Conservation (phyloP, 2,888 invertebrate genomes). For the Yponomeuta cagnagella region DNA sequence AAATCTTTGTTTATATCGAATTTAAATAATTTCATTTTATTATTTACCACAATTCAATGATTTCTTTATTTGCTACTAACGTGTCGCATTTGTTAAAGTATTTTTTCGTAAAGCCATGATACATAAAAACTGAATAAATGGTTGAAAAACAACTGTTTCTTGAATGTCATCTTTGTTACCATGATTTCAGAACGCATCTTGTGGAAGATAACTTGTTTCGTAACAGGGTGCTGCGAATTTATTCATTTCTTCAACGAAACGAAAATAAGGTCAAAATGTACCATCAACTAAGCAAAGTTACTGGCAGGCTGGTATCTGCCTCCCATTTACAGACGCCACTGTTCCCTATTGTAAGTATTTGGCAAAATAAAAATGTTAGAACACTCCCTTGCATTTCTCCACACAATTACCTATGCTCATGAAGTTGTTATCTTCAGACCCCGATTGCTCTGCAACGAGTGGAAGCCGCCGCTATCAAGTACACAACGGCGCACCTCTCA, state of each 20-base stretch:
- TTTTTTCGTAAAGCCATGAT: background rate
- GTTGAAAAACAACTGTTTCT: background rate
- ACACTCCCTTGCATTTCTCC: background rate
- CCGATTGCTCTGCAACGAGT: conserved; percentile 65
- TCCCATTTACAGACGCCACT: conserved; percentile 60
- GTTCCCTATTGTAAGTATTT: conserved; percentile 59
- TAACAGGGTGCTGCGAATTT: conserved; percentile 15
- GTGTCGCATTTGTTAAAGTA: too few relatives aligned
- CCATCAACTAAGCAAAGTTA: conserved; percentile 60
- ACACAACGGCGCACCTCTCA: conserved; percentile 56
- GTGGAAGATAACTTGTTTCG: conserved; percentile 25
- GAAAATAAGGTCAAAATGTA: conserved; percentile 48
- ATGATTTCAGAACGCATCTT: conserved; percentile 33
- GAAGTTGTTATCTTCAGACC: conserved; percentile 35
- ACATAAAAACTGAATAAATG: background rate
- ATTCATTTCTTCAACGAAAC: conserved; percentile 5
- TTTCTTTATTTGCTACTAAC: too few relatives aligned
- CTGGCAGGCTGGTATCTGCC: conserved; percentile 61
- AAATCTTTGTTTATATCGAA: too few relatives aligned
- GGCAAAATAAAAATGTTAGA: conserved; percentile 14
- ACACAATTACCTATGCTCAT: background rate
- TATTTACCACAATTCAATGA: background rate
- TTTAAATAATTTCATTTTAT: background rate
- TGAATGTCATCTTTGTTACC: background rate
- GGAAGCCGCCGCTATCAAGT: conserved; percentile 54